Conservation (phyloP, 2,113 vertebrate genomes). For the Forbesichthys papilliferus region DNA sequence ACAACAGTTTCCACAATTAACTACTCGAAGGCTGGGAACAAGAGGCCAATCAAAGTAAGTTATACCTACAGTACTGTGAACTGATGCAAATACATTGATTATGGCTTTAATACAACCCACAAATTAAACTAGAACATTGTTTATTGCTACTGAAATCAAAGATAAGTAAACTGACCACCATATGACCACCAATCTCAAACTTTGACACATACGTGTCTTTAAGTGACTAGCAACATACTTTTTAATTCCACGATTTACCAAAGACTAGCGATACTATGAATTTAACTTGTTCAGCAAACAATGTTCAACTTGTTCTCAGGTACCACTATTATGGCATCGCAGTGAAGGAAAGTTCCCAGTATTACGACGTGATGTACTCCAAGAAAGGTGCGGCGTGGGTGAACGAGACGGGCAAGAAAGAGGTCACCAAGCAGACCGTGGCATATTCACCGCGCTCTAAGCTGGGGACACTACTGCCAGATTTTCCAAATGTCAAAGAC, state of each 20-base stretch:
- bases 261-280: no score
- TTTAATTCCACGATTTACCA: no score
- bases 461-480: slow-evolving; percentile 96
- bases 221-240: no score
- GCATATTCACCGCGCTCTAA: slow-evolving; percentile 99
- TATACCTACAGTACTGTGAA: not conserved
- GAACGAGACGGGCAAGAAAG: slow-evolving; percentile 98
- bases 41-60: slow-evolving; percentile 98
- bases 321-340: slow-evolving; percentile 99
- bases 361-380: slow-evolving; percentile 99
- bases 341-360: slow-evolving; percentile 96
- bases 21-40: slow-evolving; percentile 94
- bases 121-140: not conserved
- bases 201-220: no score
- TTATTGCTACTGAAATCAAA: not conserved
- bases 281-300: no score
- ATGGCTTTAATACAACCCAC: not conserved
- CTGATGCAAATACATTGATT: not conserved
- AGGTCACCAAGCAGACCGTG: slow-evolving; percentile 99
- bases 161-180: not conserved
- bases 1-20: slow-evolving; percentile 96
- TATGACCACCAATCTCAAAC: not conserved
- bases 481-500: slow-evolving; percentile 99
- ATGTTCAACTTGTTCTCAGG: slow-evolving; percentile 70
- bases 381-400: slow-evolving; percentile 99